phyloP scores from a whole-genome alignment of 2,113 vertebrate genomes.

The Chrysochloris asiatica region DNA sequence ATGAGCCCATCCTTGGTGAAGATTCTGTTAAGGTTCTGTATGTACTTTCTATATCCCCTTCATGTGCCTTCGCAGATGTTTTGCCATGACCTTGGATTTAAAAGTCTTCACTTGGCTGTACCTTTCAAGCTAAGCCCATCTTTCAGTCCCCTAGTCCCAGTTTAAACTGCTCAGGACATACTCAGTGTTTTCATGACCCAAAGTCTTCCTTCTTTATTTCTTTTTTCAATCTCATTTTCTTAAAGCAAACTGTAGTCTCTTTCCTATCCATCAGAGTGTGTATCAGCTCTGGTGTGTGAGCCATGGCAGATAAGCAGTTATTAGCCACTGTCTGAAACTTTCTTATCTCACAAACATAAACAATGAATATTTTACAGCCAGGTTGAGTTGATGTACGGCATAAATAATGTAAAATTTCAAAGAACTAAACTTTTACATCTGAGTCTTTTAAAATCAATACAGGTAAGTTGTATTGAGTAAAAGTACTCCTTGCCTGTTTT shows the following conservation, averaged over 20 bases:
- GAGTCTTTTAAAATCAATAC: neutral
- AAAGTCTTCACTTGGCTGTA: too few relatives aligned
- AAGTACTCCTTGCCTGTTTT: neutral
- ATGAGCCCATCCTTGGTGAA: too few relatives aligned
- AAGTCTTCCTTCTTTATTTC: slow-evolving; percentile 18
- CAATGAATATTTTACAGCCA: slow-evolving; percentile 15
- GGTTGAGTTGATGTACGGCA: neutral
- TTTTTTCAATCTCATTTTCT: slow-evolving; percentile 36
- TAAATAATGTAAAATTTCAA: slow-evolving; percentile 54
- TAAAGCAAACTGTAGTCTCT: slow-evolving; percentile 32
- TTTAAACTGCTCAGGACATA: too few relatives aligned
- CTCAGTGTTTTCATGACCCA: too few relatives aligned
- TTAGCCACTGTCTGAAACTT: slow-evolving; percentile 20
- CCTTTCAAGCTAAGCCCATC: too few relatives aligned
- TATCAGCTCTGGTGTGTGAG: slow-evolving; percentile 34
- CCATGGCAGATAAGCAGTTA: slow-evolving; percentile 27
- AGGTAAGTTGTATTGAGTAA: slow-evolving; percentile 3
- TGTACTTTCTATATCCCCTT: too few relatives aligned
- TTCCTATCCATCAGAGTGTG: neutral
- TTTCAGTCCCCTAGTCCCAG: too few relatives aligned
- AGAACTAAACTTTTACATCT: slow-evolving; percentile 43
- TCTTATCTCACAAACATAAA: slow-evolving; percentile 59
- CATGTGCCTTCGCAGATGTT: too few relatives aligned
- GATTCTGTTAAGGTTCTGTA: too few relatives aligned
- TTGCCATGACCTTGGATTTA: too few relatives aligned